These are phyloP conservation scores for Drosophila ficusphila DNA, from an alignment of 1,140 invertebrate species.

Conservation along the genomic window DNA sequence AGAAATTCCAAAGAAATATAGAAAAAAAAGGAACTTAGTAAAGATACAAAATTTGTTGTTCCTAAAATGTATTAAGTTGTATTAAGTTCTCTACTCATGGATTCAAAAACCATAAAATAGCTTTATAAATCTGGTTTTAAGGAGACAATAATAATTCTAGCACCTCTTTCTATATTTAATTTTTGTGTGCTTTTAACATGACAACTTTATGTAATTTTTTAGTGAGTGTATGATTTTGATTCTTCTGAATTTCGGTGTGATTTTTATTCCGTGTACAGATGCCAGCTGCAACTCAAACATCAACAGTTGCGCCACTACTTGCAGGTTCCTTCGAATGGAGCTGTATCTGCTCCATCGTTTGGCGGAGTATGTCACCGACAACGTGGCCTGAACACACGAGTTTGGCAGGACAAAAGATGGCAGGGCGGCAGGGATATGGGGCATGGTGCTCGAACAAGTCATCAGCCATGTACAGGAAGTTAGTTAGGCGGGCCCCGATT, in stretches of 20 bases:
- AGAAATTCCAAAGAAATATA: too few species aligned
- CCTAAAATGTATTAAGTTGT: too few species aligned
- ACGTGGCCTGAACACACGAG: conserved; percentile 45
- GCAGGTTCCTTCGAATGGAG: conserved; percentile 15
- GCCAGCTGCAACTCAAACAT: conserved; percentile 31
- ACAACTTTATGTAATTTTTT: neutral
- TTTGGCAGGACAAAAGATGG: conserved; percentile 71
- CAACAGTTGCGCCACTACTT: conserved; percentile 36
- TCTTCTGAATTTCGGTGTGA: neutral
- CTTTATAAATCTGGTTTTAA: too few species aligned
- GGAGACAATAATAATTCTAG: too few species aligned
- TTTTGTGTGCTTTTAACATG: too few species aligned
- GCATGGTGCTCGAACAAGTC: conserved; percentile 65
- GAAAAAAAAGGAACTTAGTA: too few species aligned
- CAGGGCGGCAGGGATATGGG: conserved; percentile 24
- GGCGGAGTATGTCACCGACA: conserved; percentile 72
- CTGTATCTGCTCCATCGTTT: conserved; percentile 53
- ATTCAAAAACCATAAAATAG: too few species aligned
- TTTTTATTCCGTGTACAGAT: conserved; percentile 9
- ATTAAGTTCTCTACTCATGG: too few species aligned
- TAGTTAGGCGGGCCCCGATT: conserved; percentile 66
- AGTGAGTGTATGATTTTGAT: neutral
- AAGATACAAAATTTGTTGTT: too few species aligned
- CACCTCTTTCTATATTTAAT: neutral
- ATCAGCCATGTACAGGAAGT: conserved; percentile 79